Conservation (phyloP, 2,888 invertebrate species). For the Xestia ashworthii region DNA sequence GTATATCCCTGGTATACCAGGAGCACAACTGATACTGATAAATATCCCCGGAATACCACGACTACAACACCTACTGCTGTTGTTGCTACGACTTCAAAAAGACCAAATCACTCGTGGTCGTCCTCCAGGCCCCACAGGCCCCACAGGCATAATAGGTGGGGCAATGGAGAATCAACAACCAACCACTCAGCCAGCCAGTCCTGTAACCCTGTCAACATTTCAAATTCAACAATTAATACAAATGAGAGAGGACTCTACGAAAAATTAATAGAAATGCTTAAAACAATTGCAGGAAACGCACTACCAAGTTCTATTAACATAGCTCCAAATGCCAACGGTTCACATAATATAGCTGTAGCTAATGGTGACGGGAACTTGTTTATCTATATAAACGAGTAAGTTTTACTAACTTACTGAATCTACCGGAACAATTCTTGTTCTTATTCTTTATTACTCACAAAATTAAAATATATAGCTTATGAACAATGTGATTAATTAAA, state of each 20-base stretch:
- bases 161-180: too few relatives aligned
- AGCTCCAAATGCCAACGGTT: slow-evolving; percentile 11
- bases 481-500: slow-evolving; percentile 2
- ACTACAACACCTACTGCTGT: too few relatives aligned
- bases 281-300: neutral
- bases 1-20: too few relatives aligned
- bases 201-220: neutral
- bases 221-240: neutral
- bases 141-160: too few relatives aligned
- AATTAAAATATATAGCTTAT: too few relatives aligned
- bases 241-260: neutral
- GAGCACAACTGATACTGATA: too few relatives aligned
- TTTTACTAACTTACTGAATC: neutral
- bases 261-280: slow-evolving; percentile 14
- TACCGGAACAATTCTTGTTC: neutral
- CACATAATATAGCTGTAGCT: slow-evolving; percentile 21
- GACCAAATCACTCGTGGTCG: too few relatives aligned
- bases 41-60: too few relatives aligned
- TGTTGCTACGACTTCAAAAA: too few relatives aligned
- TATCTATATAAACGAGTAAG: slow-evolving; percentile 15
- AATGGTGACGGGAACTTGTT: slow-evolving; percentile 19
- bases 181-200: too few relatives aligned
- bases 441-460: too few relatives aligned
- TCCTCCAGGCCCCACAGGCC: too few relatives aligned
- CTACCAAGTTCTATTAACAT: neutral